phyloP scores from a whole-genome alignment of 2,888 invertebrate species.

The Tiliacea aurago region DNA sequence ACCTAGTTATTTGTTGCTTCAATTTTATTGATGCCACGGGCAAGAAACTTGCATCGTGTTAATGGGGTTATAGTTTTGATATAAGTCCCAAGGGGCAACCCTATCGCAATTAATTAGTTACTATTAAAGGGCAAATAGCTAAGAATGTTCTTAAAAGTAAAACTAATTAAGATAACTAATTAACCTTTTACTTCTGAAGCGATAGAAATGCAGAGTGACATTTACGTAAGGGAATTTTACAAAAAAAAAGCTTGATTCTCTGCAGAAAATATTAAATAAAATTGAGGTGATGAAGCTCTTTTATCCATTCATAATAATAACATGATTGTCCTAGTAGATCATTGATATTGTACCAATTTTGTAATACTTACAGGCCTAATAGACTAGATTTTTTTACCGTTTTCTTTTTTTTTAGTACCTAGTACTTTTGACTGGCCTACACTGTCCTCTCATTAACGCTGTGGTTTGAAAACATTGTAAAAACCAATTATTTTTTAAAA shows the following conservation, averaged over 20 bases:
- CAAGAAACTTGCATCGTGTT: neutral
- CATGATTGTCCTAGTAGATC: constrained; percentile 55
- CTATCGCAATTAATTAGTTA: constrained; percentile 23
- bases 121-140: neutral
- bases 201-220: constrained; percentile 23
- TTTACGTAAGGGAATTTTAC: constrained; percentile 19
- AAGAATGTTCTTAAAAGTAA: constrained; percentile 4
- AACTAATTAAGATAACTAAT: constrained; percentile 34
- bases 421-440: too few relatives aligned
- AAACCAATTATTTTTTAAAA: too few relatives aligned
- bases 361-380: too few relatives aligned
- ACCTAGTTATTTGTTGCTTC: neutral
- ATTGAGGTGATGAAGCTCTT: neutral
- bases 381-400: too few relatives aligned
- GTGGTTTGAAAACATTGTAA: too few relatives aligned
- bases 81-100: neutral
- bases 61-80: neutral
- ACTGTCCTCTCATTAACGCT: too few relatives aligned
- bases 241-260: neutral
- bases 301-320: constrained; percentile 14
- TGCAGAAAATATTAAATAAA: neutral
- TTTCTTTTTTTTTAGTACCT: too few relatives aligned
- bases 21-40: neutral
- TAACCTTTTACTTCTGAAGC: constrained; percentile 25
- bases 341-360: constrained; percentile 51